Conservation (phyloP, 1,140 invertebrate genomes). For the Drosophila melanica region DNA sequence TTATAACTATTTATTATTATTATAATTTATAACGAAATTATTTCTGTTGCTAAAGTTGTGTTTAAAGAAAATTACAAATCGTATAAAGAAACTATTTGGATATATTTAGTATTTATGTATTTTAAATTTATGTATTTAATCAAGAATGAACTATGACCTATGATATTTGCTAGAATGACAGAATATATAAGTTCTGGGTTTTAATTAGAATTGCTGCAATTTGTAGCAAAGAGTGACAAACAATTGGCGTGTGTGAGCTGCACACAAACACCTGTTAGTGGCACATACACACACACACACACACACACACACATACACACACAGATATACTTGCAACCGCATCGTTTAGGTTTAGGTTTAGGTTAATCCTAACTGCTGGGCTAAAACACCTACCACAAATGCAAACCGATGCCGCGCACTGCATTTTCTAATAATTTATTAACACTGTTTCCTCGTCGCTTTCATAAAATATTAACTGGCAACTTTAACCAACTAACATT, state of each 20-base stretch:
- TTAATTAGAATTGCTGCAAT: not conserved
- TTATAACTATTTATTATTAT: no score
- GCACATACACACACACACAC: not conserved
- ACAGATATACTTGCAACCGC: not conserved
- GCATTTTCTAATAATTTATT: conserved; percentile 17
- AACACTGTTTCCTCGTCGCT: not conserved
- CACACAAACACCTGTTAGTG: conserved; percentile 16
- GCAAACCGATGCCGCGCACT: conserved; percentile 35
- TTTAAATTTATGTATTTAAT: no score
- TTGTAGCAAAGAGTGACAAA: not conserved
- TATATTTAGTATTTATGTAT: no score
- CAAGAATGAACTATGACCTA: no score
- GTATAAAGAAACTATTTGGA: no score
- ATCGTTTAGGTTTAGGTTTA: not conserved
- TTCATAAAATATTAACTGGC: no score
- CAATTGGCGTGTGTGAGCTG: not conserved
- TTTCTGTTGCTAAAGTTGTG: no score
- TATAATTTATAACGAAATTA: no score
- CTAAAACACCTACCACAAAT: conserved; percentile 36
- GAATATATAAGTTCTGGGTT: no score
- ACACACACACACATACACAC: not conserved
- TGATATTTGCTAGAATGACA: no score
- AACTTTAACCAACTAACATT: no score
- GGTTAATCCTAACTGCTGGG: not conserved
- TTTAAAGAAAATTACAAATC: no score